Percentiles rank a stretch among this genome's conserved stretches.
Conservation (phyloP, 2,113 vertebrate species). For the Bubo blakistoni region DNA sequence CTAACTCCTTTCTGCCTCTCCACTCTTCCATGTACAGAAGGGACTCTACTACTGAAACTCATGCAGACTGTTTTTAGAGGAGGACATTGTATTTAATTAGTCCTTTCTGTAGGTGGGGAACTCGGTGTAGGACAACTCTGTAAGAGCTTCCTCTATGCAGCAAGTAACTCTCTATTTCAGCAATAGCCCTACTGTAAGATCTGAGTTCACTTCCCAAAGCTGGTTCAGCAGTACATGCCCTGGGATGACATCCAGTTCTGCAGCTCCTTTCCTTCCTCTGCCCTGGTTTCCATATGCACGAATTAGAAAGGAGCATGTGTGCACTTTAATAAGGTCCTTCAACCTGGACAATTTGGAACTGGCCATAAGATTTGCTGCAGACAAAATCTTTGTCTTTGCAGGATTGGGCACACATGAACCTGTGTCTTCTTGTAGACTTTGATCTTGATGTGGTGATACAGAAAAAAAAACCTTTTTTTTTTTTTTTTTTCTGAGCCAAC, state of each 20-base stretch:
- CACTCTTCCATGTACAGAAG: neutral
- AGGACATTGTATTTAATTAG: neutral
- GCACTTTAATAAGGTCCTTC: neutral
- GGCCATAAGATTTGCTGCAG: neutral
- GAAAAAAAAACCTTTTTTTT: neutral
- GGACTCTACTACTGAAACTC: neutral
- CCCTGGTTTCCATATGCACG: neutral
- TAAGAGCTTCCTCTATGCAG: neutral
- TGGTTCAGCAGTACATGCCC: neutral
- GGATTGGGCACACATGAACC: neutral
- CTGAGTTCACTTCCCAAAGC: neutral
- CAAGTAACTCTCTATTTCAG: neutral
- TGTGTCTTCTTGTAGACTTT: neutral
- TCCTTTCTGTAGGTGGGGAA: neutral
- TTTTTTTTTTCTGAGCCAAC: neutral
- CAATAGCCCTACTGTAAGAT: neutral
- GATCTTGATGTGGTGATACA: neutral
- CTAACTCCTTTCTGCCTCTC: neutral
- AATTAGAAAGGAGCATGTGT: neutral
- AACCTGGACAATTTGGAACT: neutral
- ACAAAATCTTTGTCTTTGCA: neutral
- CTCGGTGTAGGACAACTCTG: neutral
- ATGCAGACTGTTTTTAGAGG: neutral
- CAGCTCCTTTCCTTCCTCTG: neutral
- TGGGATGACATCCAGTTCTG: neutral